Evolutionary conservation across 1,140 invertebrate genomes (phyloP).

Genomic region (Fopius arisanus): DNA sequence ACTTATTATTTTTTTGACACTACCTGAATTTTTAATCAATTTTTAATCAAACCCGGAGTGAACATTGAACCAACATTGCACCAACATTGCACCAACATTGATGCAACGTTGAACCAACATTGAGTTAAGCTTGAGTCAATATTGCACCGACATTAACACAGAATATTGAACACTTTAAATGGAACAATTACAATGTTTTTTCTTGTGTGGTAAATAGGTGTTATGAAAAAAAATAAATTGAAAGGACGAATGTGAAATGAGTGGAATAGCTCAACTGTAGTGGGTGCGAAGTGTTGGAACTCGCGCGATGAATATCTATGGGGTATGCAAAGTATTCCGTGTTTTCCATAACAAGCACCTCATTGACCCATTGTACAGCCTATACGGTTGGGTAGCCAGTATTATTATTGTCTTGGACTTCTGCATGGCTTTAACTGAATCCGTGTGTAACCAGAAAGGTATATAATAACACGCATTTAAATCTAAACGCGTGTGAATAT

Average conservation of each 20-base stretch:
- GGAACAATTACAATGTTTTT: too few relatives aligned
- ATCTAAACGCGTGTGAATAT: too few relatives aligned
- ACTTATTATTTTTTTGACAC: too few relatives aligned
- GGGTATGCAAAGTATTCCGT: constrained; percentile 63
- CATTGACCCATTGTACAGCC: constrained; percentile 57
- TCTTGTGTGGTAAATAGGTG: neutral
- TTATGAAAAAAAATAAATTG: constrained; percentile 4
- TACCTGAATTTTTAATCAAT: too few relatives aligned
- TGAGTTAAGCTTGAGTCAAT: too few relatives aligned
- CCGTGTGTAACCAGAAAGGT: neutral
- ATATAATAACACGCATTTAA: too few relatives aligned
- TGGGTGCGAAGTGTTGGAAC: neutral
- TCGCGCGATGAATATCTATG: constrained; percentile 57
- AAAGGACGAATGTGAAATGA: neutral
- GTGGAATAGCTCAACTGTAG: neutral
- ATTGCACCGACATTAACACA: too few relatives aligned
- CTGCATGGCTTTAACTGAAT: neutral
- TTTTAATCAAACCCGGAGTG: too few relatives aligned
- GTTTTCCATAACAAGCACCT: constrained; percentile 63
- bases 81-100: too few relatives aligned
- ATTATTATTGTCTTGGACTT: constrained; percentile 47
- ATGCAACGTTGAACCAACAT: too few relatives aligned
- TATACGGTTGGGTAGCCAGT: constrained; percentile 30
- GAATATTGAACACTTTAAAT: too few relatives aligned
- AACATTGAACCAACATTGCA: too few relatives aligned